Percentiles rank a stretch among this genome's conserved stretches.
Evolutionary conservation across 2,888 invertebrate genomes (phyloP).

Genomic region (Labia minor): DNA sequence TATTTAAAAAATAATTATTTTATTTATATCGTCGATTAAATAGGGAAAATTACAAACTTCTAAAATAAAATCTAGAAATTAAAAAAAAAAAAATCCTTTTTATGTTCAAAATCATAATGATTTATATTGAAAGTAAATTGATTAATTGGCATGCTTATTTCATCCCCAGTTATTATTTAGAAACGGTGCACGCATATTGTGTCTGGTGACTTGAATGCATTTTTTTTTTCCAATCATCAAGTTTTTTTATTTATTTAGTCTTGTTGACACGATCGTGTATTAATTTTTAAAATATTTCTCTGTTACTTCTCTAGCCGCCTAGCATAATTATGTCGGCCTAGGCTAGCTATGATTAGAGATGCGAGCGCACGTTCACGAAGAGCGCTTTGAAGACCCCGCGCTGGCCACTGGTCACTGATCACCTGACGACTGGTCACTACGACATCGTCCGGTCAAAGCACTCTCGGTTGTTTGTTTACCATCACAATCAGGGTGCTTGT

Average conservation of each 20-base stretch:
- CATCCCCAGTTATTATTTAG: not conserved
- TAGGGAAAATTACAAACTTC: too few species aligned
- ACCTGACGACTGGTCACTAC: not conserved
- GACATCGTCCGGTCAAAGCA: not conserved
- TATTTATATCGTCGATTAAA: too few species aligned
- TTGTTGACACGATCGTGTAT: conserved; percentile 6
- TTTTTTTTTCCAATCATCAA: not conserved
- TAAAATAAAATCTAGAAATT: too few species aligned
- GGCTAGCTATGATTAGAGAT: not conserved
- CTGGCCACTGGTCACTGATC: not conserved
- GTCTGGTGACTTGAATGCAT: not conserved
- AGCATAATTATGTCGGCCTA: not conserved
- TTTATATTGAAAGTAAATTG: too few species aligned
- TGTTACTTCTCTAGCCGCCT: not conserved
- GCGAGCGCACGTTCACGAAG: not conserved
- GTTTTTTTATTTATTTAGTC: not conserved
- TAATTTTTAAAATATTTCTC: not conserved
- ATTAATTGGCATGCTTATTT: not conserved
- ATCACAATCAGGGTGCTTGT: not conserved
- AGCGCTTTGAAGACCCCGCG: not conserved
- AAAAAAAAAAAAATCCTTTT: too few species aligned
- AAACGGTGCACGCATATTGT: not conserved
- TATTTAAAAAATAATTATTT: too few species aligned
- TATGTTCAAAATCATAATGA: too few species aligned
- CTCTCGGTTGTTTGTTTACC: not conserved